These are phyloP conservation scores for Aepyceros melampus DNA, from an alignment of 2,113 vertebrate genomes.

Conservation along the genomic window DNA sequence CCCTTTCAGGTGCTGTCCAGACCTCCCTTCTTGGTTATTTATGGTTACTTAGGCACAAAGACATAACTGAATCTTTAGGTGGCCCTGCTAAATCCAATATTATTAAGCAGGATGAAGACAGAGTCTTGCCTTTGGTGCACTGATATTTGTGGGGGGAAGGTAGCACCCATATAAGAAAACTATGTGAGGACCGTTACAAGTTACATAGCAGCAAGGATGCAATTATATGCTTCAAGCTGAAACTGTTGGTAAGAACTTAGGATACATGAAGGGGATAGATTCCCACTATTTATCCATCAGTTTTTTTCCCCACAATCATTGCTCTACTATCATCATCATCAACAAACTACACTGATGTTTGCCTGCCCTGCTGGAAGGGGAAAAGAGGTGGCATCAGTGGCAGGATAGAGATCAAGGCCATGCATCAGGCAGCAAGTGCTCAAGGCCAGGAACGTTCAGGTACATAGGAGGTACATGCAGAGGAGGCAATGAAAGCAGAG, in stretches of 20 bases:
- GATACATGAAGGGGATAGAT: neutral
- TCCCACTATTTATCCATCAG: neutral
- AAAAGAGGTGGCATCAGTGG: neutral
- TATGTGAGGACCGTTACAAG: neutral
- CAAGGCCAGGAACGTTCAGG: neutral
- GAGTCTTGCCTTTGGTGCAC: neutral
- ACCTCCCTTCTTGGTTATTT: neutral
- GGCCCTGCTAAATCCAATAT: neutral
- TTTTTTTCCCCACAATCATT: neutral
- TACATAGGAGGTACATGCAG: neutral
- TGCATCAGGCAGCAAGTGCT: neutral
- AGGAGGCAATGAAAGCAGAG: neutral
- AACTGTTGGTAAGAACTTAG: neutral
- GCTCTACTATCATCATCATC: neutral
- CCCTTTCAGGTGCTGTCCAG: neutral
- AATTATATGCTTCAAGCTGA: neutral
- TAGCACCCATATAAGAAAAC: neutral
- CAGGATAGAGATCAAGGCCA: neutral
- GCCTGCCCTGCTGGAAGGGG: neutral
- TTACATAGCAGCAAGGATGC: neutral
- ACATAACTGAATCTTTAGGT: neutral
- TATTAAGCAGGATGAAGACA: neutral
- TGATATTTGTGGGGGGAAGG: neutral
- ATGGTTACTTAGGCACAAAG: neutral
- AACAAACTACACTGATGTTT: neutral